Evolutionary conservation across 1,140 invertebrate genomes (phyloP), one percentile per base, ranked within the genome.

Genomic region (Charaxes varanes): DNA sequence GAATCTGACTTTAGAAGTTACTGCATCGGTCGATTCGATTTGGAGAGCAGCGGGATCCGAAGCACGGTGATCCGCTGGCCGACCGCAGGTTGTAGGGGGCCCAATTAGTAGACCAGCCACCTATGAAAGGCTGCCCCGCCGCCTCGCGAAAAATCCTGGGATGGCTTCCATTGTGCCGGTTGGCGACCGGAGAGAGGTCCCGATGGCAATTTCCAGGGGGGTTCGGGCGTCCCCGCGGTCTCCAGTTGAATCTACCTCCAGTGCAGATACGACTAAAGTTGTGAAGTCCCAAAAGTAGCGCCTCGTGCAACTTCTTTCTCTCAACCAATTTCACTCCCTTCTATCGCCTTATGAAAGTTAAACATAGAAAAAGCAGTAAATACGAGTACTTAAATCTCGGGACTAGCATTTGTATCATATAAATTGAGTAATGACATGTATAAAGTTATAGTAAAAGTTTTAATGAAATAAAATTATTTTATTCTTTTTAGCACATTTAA

Each of bases 21-120:
- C 10, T 6, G 7, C 14, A 17, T 19, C 23, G 10, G 6, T 10
- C 3, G 15, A 10, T 19, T 41, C 7, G 28, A 21, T 12, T 16
- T 41, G 38, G 27, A 41, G 38, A 13, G 38, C 23, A 41, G 38
- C 38, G 38, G 38, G 38, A 41, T 41, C 19, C 38, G 38, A 32
- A 40, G 38, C 19, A 23, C 26, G 38, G 27, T 32, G 13, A 7
- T 22, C 38, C 38, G 19, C 28, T 41, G 38, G 38, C 38, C 38
- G 38, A 41, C 27, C 27, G 38, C 38, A 41, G 38, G 12, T 16
- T 17, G 19, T 41, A 31, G 27, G 38, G 38, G 38, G 38, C 38
- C 24, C 26, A 41, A 41, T 10, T 41, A 41, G 12, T 19, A 19
- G 19, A 13, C 10, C 16, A 41, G 38, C 38, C 38, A 41, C 17